Evolutionary conservation across 2,888 invertebrate species (phyloP).

Genomic region (Pterostichus madidus): DNA sequence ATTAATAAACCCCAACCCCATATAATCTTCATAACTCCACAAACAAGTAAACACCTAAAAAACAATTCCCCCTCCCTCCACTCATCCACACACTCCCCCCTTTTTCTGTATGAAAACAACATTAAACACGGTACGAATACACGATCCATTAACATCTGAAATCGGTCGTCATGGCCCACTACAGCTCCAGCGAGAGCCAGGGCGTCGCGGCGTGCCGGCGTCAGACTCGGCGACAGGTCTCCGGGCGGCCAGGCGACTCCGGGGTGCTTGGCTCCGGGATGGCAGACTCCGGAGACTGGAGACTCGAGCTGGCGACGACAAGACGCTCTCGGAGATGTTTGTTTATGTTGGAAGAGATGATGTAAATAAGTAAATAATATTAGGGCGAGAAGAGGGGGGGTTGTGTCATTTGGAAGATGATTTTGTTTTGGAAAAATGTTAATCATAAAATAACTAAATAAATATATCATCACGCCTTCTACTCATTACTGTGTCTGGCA

Average conservation of each 20-base stretch:
- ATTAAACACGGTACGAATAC: conserved; percentile 17
- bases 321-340: not conserved
- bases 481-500: too few relatives aligned
- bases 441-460: too few relatives aligned
- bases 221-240: not conserved
- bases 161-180: not conserved
- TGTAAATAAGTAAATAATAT: too few relatives aligned
- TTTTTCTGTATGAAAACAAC: conserved; percentile 3
- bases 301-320: not conserved
- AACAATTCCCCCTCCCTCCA: not conserved
- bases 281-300: not conserved
- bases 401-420: too few relatives aligned
- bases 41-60: too few relatives aligned
- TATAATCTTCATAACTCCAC: too few relatives aligned
- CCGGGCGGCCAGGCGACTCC: conserved; percentile 12
- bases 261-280: not conserved
- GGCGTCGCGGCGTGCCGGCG: conserved; percentile 16
- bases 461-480: too few relatives aligned
- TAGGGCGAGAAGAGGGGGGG: too few relatives aligned
- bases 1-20: too few relatives aligned
- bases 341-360: too few relatives aligned
- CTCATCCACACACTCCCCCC: not conserved
- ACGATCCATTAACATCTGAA: conserved; percentile 37
- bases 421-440: too few relatives aligned
- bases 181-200: conserved; percentile 11